Evolutionary conservation across 1,140 invertebrate genomes (phyloP).

Genomic region (Drosophila insularis): DNA sequence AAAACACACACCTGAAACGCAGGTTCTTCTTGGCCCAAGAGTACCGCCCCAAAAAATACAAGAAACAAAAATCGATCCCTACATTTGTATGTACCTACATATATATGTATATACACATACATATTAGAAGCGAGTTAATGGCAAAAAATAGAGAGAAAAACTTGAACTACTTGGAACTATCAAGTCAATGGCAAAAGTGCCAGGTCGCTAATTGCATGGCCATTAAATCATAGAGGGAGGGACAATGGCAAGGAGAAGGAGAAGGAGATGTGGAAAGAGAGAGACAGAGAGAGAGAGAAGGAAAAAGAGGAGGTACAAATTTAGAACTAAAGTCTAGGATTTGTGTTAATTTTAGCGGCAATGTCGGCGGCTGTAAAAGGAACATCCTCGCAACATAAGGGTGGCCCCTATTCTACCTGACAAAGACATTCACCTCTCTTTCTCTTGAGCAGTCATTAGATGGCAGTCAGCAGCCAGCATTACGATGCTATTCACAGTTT

Average conservation of each 20-base stretch:
- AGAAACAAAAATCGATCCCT: not conserved
- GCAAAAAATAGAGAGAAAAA: not conserved
- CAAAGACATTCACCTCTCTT: conserved; percentile 6
- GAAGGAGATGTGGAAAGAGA: too few species aligned
- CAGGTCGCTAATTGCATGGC: conserved; percentile 69
- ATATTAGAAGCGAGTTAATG: not conserved
- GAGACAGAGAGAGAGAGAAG: not conserved
- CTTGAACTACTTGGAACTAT: conserved; percentile 50
- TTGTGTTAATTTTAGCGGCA: conserved; percentile 37
- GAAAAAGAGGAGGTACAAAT: not conserved
- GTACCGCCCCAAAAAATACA: not conserved
- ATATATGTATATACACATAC: not conserved
- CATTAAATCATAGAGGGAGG: conserved; percentile 43
- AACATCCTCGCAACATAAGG: not conserved
- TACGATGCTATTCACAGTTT: conserved; percentile 20
- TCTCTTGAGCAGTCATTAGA: not conserved
- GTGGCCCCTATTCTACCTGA: conserved; percentile 2
- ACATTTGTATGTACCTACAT: not conserved
- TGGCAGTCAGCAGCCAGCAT: not conserved
- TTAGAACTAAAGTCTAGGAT: conserved; percentile 21
- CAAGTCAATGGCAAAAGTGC: conserved; percentile 72
- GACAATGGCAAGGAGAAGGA: not conserved
- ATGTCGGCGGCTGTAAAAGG: not conserved
- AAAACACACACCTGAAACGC: not conserved
- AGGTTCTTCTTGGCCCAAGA: conserved; percentile 1